These are phyloP conservation scores for Urechis unicinctus DNA, from an alignment of 2,888 invertebrate species.

Conservation along the genomic window DNA sequence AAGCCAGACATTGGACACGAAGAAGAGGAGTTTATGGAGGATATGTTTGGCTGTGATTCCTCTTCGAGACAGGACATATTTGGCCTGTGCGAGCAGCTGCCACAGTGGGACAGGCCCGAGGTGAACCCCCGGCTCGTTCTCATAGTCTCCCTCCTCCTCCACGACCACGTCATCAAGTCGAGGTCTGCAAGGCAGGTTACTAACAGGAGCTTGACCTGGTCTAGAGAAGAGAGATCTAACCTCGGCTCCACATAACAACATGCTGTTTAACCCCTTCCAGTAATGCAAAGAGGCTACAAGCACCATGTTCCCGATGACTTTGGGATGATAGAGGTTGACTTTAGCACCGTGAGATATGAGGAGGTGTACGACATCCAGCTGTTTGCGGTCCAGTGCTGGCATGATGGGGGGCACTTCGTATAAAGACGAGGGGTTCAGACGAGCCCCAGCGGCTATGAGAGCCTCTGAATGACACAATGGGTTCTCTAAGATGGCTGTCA, in stretches of 20 bases:
- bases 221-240: slow-evolving; percentile 7
- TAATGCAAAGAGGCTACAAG: slow-evolving; percentile 12
- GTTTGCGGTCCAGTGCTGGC: slow-evolving; percentile 25
- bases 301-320: slow-evolving; percentile 26
- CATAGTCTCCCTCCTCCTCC: slow-evolving; percentile 3
- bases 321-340: slow-evolving; percentile 28
- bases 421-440: slow-evolving; percentile 18
- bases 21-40: slow-evolving; percentile 11
- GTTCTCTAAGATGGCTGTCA: slow-evolving; percentile 16
- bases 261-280: slow-evolving; percentile 13
- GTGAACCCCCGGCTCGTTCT: slow-evolving; percentile 1
- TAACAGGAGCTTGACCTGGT: not conserved
- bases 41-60: slow-evolving; percentile 6
- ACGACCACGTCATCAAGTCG: not conserved
- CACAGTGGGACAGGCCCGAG: slow-evolving; percentile 6
- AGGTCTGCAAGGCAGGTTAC: not conserved
- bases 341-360: slow-evolving; percentile 28
- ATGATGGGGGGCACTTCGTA: slow-evolving; percentile 31
- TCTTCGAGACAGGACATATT: not conserved
- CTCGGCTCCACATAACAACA: slow-evolving; percentile 16
- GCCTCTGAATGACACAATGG: slow-evolving; percentile 22
- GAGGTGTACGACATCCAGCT: slow-evolving; percentile 19
- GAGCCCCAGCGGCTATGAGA: slow-evolving; percentile 26
- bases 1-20: slow-evolving; percentile 5
- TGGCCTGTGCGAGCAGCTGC: slow-evolving; percentile 1